Evolutionary conservation across 2,797 vertebrate species (phyloP).

Genomic region (Tangara arthus): DNA sequence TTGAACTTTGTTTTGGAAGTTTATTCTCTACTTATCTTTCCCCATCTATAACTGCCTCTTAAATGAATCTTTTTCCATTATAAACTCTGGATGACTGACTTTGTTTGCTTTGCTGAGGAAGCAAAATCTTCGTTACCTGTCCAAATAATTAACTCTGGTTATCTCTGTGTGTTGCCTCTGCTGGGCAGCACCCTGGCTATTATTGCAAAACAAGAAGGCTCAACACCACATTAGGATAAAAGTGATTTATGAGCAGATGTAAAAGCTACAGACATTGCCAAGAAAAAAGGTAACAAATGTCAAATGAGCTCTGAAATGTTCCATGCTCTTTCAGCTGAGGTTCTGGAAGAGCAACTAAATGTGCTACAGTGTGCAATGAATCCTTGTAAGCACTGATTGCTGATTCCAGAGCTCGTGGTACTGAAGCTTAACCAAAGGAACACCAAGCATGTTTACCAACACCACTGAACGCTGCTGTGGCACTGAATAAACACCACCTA

Average conservation of each 20-base stretch:
- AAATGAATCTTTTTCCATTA: background rate
- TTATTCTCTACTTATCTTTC: background rate
- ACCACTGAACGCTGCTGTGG: background rate
- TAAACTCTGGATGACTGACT: background rate
- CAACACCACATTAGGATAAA: background rate
- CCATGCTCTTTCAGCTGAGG: background rate
- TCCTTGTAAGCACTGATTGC: background rate
- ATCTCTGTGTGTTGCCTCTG: background rate
- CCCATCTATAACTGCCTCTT: background rate
- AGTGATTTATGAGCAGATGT: background rate
- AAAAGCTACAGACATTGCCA: background rate
- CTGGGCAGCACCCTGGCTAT: background rate
- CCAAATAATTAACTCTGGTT: background rate
- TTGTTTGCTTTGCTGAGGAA: background rate
- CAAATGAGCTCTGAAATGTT: background rate
- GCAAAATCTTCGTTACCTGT: background rate
- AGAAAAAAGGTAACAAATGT: background rate
- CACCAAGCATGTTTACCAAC: background rate
- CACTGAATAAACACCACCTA: background rate
- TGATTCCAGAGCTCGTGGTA: background rate
- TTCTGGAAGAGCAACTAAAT: background rate
- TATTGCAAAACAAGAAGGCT: background rate
- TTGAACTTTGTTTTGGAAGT: background rate
- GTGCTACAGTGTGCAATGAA: background rate
- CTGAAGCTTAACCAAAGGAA: constrained; percentile 16